A percentile compares a stretch with the other conserved stretches of the same genome.
phyloP scores from a whole-genome alignment of 2,888 invertebrate genomes.

The Disparrhopalites patrizii region DNA sequence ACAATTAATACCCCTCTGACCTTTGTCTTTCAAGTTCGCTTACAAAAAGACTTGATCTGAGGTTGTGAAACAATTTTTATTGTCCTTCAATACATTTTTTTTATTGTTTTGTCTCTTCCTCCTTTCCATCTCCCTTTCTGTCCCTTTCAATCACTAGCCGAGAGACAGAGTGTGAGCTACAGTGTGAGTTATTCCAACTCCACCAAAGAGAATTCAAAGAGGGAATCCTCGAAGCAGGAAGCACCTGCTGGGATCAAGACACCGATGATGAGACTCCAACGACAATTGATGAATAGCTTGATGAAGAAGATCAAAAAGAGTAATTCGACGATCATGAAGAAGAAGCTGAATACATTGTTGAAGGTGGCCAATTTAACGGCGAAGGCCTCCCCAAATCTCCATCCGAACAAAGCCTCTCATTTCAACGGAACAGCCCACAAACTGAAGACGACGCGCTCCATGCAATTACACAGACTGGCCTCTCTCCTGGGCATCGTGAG shows the following conservation, averaged over 20 bases:
- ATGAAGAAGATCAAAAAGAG: conserved; percentile 17
- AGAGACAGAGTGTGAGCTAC: conserved; percentile 14
- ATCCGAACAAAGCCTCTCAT: conserved; percentile 15
- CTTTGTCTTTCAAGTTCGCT: no score
- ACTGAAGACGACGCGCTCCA: not conserved
- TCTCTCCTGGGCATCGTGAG: not conserved
- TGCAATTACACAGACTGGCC: conserved; percentile 12
- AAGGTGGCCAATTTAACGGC: conserved; percentile 15
- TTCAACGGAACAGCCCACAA: conserved; percentile 26
- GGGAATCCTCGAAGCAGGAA: conserved; percentile 11
- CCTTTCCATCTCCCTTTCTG: not conserved
- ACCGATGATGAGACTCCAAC: conserved; percentile 15
- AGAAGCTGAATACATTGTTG: conserved; percentile 14
- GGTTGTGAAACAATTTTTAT: no score
- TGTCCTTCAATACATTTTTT: not conserved
- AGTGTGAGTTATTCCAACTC: conserved; percentile 21
- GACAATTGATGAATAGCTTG: conserved; percentile 13
- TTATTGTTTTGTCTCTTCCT: not conserved
- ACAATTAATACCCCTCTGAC: no score
- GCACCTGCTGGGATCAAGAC: not conserved
- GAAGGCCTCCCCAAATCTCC: not conserved
- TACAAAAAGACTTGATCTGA: no score
- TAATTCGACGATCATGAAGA: conserved; percentile 15
- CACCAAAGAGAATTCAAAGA: conserved; percentile 23
- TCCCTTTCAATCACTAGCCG: not conserved